Conservation (phyloP, 2,797 vertebrate genomes). For the Falco rusticolus region DNA sequence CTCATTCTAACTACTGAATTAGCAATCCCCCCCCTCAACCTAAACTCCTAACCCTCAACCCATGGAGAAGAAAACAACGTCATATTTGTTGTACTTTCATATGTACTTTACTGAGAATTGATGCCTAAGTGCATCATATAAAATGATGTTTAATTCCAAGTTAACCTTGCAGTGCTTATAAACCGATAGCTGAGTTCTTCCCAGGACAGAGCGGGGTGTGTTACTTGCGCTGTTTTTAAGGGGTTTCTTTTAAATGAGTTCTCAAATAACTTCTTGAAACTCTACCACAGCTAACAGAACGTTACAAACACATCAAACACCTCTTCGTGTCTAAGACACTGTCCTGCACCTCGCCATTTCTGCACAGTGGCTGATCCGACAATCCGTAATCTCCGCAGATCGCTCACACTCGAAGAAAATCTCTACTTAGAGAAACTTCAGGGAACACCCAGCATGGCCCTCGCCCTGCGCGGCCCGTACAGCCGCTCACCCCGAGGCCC, state of each 20-base stretch:
- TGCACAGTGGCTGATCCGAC: not conserved
- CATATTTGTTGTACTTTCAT: not conserved
- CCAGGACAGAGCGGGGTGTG: not conserved
- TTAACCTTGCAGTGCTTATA: not conserved
- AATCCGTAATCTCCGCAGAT: constrained; percentile 15
- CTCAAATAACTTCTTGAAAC: not conserved
- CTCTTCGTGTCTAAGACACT: not conserved
- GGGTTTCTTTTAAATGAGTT: not conserved
- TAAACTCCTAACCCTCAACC: not conserved
- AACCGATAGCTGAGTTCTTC: not conserved
- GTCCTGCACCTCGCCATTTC: not conserved
- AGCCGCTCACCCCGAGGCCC: not conserved
- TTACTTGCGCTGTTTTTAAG: not conserved
- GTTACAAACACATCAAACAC: not conserved
- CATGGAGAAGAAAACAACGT: not conserved
- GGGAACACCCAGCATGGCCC: not conserved
- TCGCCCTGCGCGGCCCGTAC: not conserved
- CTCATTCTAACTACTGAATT: not conserved
- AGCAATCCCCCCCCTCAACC: rapidly evolving
- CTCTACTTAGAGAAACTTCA: constrained; percentile 27
- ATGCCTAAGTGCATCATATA: not conserved
- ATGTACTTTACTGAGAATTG: not conserved
- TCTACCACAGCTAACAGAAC: not conserved
- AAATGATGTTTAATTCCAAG: not conserved
- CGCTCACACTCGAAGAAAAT: not conserved